These are phyloP conservation scores for Diploptera punctata DNA, from an alignment of 2,888 invertebrate species.

Conservation along the genomic window DNA sequence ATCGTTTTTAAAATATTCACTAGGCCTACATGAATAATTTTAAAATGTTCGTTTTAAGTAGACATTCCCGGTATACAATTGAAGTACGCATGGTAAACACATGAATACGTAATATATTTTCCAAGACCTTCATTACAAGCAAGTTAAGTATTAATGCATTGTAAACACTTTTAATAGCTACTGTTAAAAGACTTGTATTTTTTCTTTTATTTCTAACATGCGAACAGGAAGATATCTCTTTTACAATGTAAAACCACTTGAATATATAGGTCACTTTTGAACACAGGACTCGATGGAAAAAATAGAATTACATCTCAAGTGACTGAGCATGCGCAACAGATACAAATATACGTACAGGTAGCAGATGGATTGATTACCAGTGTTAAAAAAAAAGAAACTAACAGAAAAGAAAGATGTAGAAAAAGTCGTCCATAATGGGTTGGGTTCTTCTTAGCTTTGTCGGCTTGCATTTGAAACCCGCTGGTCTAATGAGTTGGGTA, in stretches of 20 bases:
- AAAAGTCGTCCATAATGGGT: slow-evolving; percentile 38
- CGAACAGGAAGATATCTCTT: not conserved
- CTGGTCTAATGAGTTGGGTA: slow-evolving; percentile 41
- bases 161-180: not conserved
- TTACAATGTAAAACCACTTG: not conserved
- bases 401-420: slow-evolving; percentile 24
- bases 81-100: not conserved
- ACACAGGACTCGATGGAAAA: not conserved
- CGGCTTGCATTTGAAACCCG: slow-evolving; percentile 35
- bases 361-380: slow-evolving; percentile 42
- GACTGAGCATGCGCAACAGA: not conserved
- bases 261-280: slow-evolving; percentile 6
- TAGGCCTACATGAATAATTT: no score
- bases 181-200: not conserved
- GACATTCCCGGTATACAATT: no score
- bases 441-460: slow-evolving; percentile 41
- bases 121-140: not conserved
- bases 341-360: slow-evolving; percentile 33
- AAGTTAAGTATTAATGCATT: not conserved
- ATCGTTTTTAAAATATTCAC: no score
- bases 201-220: no score
- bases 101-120: not conserved
- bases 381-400: slow-evolving; percentile 23
- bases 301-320: not conserved
- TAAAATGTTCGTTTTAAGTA: no score